Percentiles rank a stretch among this genome's conserved stretches.
Evolutionary conservation across 2,888 invertebrate species (phyloP).

Genomic region (Andrena camellia): DNA sequence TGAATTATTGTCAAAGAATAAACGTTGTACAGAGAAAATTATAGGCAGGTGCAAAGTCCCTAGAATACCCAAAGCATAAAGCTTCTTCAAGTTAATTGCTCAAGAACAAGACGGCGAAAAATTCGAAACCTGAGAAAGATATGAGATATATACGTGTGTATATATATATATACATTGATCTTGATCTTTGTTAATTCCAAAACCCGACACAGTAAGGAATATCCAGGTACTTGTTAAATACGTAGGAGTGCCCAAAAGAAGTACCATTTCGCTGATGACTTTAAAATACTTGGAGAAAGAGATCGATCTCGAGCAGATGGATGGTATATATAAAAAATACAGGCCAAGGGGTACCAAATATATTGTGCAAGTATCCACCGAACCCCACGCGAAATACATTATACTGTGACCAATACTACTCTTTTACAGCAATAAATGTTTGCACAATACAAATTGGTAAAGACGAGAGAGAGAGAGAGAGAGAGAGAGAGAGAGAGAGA

Average conservation of each 20-base stretch:
- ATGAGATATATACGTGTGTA: conserved; percentile 31
- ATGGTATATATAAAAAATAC: conserved; percentile 46
- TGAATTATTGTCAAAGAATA: conserved; percentile 4
- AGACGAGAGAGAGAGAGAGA: conserved; percentile 28
- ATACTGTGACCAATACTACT: conserved; percentile 5
- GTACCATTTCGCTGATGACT: conserved; percentile 11
- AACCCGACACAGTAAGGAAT: conserved; percentile 13
- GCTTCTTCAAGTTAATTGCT: conserved; percentile 64
- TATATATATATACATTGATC: conserved; percentile 5
- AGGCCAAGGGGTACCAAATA: conserved; percentile 55
- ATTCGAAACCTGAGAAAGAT: conserved; percentile 31
- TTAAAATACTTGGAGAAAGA: conserved; percentile 8
- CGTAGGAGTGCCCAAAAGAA: conserved; percentile 1
- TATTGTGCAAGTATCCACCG: conserved; percentile 46
- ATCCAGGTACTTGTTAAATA: conserved; percentile 29
- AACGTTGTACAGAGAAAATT: conserved; percentile 23
- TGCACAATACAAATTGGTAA: conserved; percentile 62
- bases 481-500: conserved; percentile 24
- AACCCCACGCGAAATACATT: background rate
- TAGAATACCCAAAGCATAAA: conserved; percentile 61
- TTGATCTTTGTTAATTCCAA: conserved; percentile 44
- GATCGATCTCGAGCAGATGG: conserved; percentile 40
- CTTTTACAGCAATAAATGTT: conserved; percentile 17
- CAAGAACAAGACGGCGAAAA: conserved; percentile 44
- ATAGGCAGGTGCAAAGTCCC: conserved; percentile 22